Conservation (phyloP, 2,888 invertebrate genomes). For the Pollenia amentaria region DNA sequence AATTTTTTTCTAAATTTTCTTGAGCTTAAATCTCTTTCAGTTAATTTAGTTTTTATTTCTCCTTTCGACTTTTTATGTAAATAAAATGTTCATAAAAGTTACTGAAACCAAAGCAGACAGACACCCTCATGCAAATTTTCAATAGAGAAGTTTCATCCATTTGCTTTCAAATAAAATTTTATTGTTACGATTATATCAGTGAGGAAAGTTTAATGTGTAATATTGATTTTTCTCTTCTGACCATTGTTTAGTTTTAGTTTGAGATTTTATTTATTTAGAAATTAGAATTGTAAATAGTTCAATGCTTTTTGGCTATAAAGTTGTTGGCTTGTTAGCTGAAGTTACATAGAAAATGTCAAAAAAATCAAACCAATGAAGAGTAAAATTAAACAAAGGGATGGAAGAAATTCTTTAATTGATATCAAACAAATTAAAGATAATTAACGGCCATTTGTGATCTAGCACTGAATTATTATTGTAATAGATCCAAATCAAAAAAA, state of each 20-base stretch:
- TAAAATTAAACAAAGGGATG: neutral
- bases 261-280: too few relatives aligned
- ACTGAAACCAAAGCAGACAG: neutral
- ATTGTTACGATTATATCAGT: slow-evolving; percentile 42
- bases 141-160: slow-evolving; percentile 11
- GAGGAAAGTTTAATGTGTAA: slow-evolving; percentile 2
- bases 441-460: too few relatives aligned
- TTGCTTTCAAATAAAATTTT: slow-evolving; percentile 37
- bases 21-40: neutral
- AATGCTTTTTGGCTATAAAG: slow-evolving; percentile 7
- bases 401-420: neutral
- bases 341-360: slow-evolving; percentile 6
- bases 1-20: neutral
- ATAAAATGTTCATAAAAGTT: neutral
- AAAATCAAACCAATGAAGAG: neutral
- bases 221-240: slow-evolving; percentile 10
- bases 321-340: slow-evolving; percentile 19
- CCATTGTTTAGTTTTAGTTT: neutral
- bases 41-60: slow-evolving; percentile 20
- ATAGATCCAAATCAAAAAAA: too few relatives aligned
- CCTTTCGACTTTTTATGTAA: neutral
- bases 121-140: slow-evolving; percentile 33
- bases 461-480: too few relatives aligned
- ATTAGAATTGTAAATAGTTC: too few relatives aligned
- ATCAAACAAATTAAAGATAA: too few relatives aligned